Evolutionary conservation across 2,113 vertebrate species (phyloP).

Genomic region (Sardina pilchardus): DNA sequence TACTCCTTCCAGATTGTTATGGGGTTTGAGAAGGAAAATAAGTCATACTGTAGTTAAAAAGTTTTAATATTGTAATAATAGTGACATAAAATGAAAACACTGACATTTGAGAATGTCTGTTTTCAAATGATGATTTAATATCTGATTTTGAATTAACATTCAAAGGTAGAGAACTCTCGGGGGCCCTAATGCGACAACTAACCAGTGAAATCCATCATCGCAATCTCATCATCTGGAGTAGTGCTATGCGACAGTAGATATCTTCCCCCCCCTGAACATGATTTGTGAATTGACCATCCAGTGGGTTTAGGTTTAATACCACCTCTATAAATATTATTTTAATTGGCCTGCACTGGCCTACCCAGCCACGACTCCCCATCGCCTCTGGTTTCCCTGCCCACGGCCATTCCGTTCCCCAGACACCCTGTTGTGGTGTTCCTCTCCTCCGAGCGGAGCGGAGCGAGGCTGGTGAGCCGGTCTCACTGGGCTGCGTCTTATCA

Average conservation of each 20-base stretch:
- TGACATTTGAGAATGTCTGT: neutral
- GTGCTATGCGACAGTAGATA: neutral
- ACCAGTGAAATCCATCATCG: neutral
- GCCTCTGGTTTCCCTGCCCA: neutral
- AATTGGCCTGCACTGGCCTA: neutral
- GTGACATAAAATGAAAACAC: neutral
- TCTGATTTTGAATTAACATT: neutral
- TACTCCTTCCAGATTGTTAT: neutral
- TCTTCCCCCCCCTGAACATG: neutral
- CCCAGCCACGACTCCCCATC: neutral
- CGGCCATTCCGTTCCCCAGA: neutral
- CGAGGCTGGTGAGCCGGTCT: neutral
- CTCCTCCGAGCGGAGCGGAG: neutral
- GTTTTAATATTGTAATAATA: neutral
- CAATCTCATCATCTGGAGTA: neutral
- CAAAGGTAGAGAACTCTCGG: neutral
- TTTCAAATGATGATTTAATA: neutral
- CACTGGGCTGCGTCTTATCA: constrained; percentile 52
- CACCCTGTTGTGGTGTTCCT: neutral
- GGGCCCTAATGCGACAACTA: neutral
- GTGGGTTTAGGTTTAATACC: neutral
- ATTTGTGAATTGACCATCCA: neutral
- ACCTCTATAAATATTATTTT: neutral
- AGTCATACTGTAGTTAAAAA: neutral
- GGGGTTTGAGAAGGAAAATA: neutral